These are phyloP conservation scores for Misgurnus mizolepis DNA, from an alignment of 2,113 vertebrate genomes.

Conservation along the genomic window DNA sequence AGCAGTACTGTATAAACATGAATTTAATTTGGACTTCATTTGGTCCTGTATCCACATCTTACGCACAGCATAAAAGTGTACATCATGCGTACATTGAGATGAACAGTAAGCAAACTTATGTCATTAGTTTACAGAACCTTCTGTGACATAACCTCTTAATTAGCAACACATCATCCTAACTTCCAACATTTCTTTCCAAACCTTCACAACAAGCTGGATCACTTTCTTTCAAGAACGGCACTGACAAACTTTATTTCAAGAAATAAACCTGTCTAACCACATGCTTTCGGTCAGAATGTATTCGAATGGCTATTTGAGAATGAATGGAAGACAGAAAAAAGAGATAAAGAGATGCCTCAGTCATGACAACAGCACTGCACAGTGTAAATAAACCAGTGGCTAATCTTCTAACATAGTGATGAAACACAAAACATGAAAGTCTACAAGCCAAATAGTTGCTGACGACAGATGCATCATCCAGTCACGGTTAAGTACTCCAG, in stretches of 20 bases:
- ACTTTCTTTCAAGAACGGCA: neutral
- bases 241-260: neutral
- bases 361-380: constrained; percentile 28
- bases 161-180: neutral
- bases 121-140: neutral
- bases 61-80: too few species aligned
- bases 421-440: constrained; percentile 21
- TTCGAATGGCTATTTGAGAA: neutral
- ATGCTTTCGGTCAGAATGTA: constrained; percentile 4
- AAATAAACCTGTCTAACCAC: constrained; percentile 20
- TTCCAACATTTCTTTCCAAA: neutral
- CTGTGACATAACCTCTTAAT: neutral
- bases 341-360: neutral
- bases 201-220: constrained; percentile 10
- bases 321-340: neutral
- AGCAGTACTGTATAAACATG: neutral
- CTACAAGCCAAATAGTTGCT: constrained; percentile 20
- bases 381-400: constrained; percentile 23
- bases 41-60: neutral
- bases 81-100: too few species aligned
- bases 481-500: neutral
- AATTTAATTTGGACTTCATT: neutral
- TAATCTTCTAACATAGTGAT: constrained; percentile 8
- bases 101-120: neutral
- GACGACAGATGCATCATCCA: neutral